Base-by-base conservation (phyloP, 2,797 vertebrate genomes). In the Enteromius argenteus region DNA sequence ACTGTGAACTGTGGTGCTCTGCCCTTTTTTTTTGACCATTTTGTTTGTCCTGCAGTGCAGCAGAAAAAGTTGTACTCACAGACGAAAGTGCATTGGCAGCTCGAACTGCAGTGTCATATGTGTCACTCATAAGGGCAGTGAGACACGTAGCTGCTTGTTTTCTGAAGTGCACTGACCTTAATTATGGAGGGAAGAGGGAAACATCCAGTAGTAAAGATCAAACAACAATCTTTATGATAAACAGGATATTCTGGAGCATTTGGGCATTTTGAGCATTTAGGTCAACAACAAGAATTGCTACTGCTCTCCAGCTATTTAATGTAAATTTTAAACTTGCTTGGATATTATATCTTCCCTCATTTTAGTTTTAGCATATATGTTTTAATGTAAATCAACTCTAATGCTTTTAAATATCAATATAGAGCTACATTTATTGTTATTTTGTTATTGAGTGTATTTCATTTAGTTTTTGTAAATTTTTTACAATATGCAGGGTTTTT, bases 121-220 rank as follows among this genome's bases (percentile, higher is more conserved):
- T 91, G 90, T 94, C 93, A 94, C 72, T 83, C 86, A 73, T 83
- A 68, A 83, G 69, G 81, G 49, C 88, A 81, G 66, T 30, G 74
- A 86, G 77, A 80, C 88, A 83, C 76, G 83, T 84, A 80, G 35
- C 79, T 75, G 83, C 68, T 39, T 67, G 30, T 82, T 67, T 80
- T 72, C 39, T 60, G 4, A 8, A 74, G 69, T 82, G 51, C 58
- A 35, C 8, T 74, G 71, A 82, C 71, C 58, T 72, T 5, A 73
- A 35, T 44, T 60, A 68, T 17, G 8, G 42, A 49, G 21, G 9
- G 49, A 69, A 30, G 5, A 8, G 9, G 37, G 8, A 82, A 51
- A 74, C 21, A 81, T 73, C 6, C 19, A 60, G 32, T 13, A 62
- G 30, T 3, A 58, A 21, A 82, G 17, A 62, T 14, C 30, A 49